Evolutionary conservation across 2,888 invertebrate genomes (phyloP).

Genomic region (Teleiodes luculella): DNA sequence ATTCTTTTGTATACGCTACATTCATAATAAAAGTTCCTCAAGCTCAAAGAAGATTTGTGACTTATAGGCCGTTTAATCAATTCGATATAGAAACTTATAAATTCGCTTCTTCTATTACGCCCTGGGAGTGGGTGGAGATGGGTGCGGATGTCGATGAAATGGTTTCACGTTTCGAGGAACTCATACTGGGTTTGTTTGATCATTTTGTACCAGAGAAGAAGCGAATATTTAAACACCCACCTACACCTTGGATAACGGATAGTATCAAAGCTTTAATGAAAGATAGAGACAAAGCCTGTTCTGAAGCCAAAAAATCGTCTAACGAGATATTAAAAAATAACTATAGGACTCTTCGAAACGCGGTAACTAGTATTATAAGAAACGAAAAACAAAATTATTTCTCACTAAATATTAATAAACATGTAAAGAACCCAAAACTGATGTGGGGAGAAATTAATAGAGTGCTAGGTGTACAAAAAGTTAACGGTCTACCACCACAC

Average conservation of each 20-base stretch:
- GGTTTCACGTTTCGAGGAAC: neutral
- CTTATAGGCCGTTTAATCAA: neutral
- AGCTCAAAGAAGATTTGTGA: neutral
- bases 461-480: neutral
- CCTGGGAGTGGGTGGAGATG: neutral
- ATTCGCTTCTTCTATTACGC: neutral
- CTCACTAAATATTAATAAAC: neutral
- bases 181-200: conserved; percentile 7
- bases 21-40: neutral
- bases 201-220: conserved; percentile 7
- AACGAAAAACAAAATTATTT: neutral
- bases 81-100: neutral
- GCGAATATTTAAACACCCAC: neutral
- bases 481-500: neutral
- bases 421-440: neutral
- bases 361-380: neutral
- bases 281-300: conserved; percentile 11
- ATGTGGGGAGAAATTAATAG: neutral
- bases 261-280: conserved; percentile 11
- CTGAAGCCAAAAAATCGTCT: neutral
- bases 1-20: neutral
- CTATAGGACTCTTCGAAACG: neutral
- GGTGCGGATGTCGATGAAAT: neutral
- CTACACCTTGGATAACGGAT: conserved; percentile 18
- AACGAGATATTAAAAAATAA: neutral